Percentiles rank a stretch among this genome's conserved stretches.
These are phyloP conservation scores for Heliconius congener DNA, from an alignment of 1,140 invertebrate species.

Conservation along the genomic window DNA sequence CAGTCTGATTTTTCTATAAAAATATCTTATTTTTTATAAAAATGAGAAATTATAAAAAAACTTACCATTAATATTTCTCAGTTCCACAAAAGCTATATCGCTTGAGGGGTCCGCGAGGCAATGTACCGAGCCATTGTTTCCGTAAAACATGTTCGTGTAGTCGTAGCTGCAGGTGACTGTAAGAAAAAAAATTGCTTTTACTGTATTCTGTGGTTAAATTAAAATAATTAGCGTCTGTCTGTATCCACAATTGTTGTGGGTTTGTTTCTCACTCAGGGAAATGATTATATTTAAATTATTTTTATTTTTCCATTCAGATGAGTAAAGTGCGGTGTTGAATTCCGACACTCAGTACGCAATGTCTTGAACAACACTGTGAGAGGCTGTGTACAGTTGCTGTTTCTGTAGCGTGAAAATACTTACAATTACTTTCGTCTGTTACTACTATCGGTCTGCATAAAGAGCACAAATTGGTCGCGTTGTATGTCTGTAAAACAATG, in stretches of 20 bases:
- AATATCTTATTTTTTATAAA: too few species aligned
- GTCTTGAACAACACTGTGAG: too few species aligned
- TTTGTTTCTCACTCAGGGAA: too few species aligned
- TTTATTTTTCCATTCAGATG: too few species aligned
- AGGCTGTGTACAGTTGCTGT: too few species aligned
- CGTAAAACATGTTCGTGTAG: conserved; percentile 83
- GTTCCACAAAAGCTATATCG: conserved; percentile 84
- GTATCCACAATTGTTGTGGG: too few species aligned
- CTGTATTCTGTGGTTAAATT: too few species aligned
- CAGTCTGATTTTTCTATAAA: too few species aligned
- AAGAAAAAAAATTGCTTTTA: conserved; percentile 9
- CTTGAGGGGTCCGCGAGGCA: conserved; percentile 81
- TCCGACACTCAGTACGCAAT: too few species aligned
- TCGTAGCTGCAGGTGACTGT: conserved; percentile 58
- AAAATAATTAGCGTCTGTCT: too few species aligned
- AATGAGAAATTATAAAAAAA: background rate
- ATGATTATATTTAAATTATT: too few species aligned
- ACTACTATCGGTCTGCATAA: conserved; percentile 44
- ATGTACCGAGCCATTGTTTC: conserved; percentile 83
- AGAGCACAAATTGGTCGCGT: conserved; percentile 50
- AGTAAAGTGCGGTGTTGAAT: too few species aligned
- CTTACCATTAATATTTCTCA: conserved; percentile 75
- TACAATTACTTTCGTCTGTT: conserved; percentile 38
- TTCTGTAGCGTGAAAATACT: conserved; percentile 26
- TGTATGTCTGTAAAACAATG: conserved; percentile 49